Percentiles rank a stretch among this genome's conserved stretches.
These are phyloP conservation scores for Herpailurus yagouaroundi DNA, from an alignment of 2,113 vertebrate species.

Conservation along the genomic window DNA sequence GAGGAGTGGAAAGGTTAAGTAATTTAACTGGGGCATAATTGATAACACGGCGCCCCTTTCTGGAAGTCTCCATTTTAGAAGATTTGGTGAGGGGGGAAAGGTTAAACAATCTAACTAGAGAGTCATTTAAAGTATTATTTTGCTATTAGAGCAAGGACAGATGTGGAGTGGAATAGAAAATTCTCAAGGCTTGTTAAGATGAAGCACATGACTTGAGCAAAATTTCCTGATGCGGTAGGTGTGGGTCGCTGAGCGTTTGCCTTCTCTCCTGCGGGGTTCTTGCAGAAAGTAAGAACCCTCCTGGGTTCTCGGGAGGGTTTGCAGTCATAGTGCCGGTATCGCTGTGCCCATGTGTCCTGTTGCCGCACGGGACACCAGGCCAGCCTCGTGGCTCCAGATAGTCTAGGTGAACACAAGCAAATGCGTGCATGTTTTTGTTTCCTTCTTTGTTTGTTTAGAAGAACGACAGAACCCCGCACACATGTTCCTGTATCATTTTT, in stretches of 20 bases:
- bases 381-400: neutral
- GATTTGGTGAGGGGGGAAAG: neutral
- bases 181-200: neutral
- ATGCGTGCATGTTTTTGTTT: neutral
- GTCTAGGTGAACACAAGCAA: neutral
- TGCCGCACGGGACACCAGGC: neutral
- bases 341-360: accelerated
- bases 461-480: neutral
- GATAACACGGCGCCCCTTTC: neutral
- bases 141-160: neutral
- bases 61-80: neutral
- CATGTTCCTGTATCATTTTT: neutral
- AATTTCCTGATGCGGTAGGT: neutral
- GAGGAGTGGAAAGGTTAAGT: constrained; percentile 15
- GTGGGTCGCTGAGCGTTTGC: neutral
- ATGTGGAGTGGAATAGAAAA: neutral
- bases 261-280: neutral
- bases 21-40: neutral
- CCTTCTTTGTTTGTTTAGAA: constrained; percentile 31
- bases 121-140: constrained; percentile 49
- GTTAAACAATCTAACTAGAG: constrained; percentile 20
- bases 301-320: neutral
- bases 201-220: neutral
- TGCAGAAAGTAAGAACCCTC: neutral
- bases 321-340: accelerated